Evolutionary conservation across 2,888 invertebrate species (phyloP).

Genomic region (Ophioninae sp.): DNA sequence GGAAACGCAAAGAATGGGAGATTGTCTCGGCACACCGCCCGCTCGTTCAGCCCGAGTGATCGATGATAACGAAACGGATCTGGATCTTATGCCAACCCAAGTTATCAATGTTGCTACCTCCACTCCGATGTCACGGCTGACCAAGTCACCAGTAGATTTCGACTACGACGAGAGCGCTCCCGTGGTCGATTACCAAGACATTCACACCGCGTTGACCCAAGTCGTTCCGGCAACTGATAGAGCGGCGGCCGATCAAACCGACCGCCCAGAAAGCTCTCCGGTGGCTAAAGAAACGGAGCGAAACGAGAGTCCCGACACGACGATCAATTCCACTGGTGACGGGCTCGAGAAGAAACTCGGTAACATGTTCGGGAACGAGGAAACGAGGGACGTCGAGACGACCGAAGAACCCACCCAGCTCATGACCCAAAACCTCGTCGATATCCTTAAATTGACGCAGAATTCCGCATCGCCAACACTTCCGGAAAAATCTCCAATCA

Average conservation of each 20-base stretch:
- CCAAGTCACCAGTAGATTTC: background rate
- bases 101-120: conserved; percentile 44
- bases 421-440: conserved; percentile 73
- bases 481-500: background rate
- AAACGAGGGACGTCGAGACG: conserved; percentile 48
- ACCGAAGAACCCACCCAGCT: conserved; percentile 64
- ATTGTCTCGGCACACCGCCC: background rate
- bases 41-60: background rate
- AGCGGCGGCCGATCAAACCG: background rate
- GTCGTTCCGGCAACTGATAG: background rate
- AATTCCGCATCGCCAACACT: background rate
- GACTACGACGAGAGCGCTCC: conserved; percentile 6
- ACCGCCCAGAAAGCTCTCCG: background rate
- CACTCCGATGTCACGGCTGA: conserved; percentile 24
- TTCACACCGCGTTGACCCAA: conserved; percentile 7
- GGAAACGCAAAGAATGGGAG: conserved; percentile 33
- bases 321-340: conserved; percentile 61
- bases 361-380: conserved; percentile 69
- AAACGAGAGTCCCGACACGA: background rate
- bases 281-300: background rate
- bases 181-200: conserved; percentile 11
- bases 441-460: conserved; percentile 69
- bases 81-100: conserved; percentile 57
- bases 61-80: conserved; percentile 7
- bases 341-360: conserved; percentile 69